Evolutionary conservation across 2,113 vertebrate species (phyloP).

Genomic region (Phaethon lepturus): DNA sequence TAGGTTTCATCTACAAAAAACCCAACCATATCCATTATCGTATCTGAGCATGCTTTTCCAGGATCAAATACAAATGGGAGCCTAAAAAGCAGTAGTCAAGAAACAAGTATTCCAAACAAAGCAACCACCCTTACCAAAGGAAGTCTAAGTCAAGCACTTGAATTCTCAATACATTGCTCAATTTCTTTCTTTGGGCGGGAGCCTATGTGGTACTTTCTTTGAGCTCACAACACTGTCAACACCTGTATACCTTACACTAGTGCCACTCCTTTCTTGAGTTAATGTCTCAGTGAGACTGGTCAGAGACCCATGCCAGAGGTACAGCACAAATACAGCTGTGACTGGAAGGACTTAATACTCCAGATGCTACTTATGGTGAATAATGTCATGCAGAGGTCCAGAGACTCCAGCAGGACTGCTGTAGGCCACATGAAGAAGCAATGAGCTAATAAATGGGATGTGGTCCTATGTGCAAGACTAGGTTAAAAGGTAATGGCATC

Average conservation of each 20-base stretch:
- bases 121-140: neutral
- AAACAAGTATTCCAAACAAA: neutral
- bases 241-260: rapidly evolving
- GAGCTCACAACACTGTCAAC: neutral
- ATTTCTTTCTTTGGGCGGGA: neutral
- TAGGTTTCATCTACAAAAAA: neutral
- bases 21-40: rapidly evolving
- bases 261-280: neutral
- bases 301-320: neutral
- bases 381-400: neutral
- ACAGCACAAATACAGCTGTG: neutral
- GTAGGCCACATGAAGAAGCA: neutral
- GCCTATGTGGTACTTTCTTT: neutral
- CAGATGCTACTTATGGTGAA: neutral
- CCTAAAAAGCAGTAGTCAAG: neutral
- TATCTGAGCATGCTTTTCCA: neutral
- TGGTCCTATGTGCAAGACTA: neutral
- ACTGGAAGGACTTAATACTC: neutral
- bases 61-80: neutral
- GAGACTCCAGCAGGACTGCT: neutral
- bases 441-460: neutral
- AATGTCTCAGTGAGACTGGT: neutral
- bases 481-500: neutral
- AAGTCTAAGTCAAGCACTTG: neutral
- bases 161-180: neutral